A percentile compares a stretch with the other conserved stretches of the same genome.
Conservation (phyloP, 2,888 invertebrate species). For the Sylvicola cinctus region DNA sequence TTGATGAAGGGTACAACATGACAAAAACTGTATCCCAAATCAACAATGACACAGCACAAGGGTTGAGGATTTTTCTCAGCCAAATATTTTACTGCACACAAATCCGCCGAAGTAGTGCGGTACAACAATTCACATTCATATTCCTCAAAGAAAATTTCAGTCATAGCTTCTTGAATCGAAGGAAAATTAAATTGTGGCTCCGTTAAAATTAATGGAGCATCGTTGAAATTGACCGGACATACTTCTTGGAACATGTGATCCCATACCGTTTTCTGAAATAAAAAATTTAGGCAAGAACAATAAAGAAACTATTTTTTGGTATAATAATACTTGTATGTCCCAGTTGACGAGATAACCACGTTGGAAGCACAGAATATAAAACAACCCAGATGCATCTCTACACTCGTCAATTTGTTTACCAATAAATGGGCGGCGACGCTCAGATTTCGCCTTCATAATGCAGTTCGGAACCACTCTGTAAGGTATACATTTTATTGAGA, state of each 20-base stretch:
- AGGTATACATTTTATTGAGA: constrained; percentile 1
- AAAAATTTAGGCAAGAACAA: constrained; percentile 2
- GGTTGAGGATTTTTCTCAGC: constrained; percentile 28
- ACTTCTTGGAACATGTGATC: constrained; percentile 83
- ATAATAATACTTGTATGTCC: constrained; percentile 43
- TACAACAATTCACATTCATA: constrained; percentile 74
- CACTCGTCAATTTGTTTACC: constrained; percentile 93
- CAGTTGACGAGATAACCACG: constrained; percentile 90
- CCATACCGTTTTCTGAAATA: constrained; percentile 70
- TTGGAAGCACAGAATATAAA: constrained; percentile 83
- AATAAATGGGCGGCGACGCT: constrained; percentile 79
- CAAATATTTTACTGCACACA: constrained; percentile 42
- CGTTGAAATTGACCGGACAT: constrained; percentile 52
- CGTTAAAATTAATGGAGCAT: constrained; percentile 67
- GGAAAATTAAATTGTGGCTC: constrained; percentile 84
- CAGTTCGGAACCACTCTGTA: constrained; percentile 71
- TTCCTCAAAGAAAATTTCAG: constrained; percentile 95
- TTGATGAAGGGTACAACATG: constrained; percentile 83
- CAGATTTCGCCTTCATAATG: constrained; percentile 95
- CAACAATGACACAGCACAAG: constrained; percentile 64
- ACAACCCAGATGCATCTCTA: constrained; percentile 85
- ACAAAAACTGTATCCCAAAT: constrained; percentile 89
- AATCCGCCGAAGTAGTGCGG: constrained; percentile 58
- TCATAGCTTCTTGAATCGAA: constrained; percentile 66
- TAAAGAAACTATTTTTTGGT: neutral